Evolutionary conservation across 2,888 invertebrate genomes (phyloP).

Genomic region (Shargacucullia verbasci): DNA sequence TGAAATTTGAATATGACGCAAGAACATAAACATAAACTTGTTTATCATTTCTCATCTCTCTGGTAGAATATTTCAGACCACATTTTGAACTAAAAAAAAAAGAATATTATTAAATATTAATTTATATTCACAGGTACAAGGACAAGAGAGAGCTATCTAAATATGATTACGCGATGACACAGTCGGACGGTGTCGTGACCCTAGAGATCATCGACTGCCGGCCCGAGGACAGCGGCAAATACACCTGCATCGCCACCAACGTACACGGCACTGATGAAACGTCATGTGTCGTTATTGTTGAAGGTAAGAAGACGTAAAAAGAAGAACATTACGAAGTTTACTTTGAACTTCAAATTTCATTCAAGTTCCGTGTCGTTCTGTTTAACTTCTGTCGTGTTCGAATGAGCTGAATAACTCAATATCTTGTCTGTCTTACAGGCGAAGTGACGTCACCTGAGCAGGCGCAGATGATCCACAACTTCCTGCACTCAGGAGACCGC

Average conservation of each 20-base stretch:
- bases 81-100: no score
- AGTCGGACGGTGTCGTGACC: conserved; percentile 98
- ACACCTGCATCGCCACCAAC: conserved; percentile 98
- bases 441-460: conserved; percentile 94
- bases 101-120: not conserved
- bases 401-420: no score
- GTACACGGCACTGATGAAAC: conserved; percentile 98
- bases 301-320: conserved; percentile 90
- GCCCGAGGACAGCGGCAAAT: conserved; percentile 98
- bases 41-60: no score
- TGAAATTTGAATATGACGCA: no score
- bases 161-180: conserved; percentile 96
- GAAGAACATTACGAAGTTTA: no score
- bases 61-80: no score
- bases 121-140: conserved; percentile 89
- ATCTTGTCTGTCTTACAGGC: conserved; percentile 79
- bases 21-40: no score
- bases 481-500: conserved; percentile 96
- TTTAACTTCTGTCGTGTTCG: no score
- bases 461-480: conserved; percentile 95
- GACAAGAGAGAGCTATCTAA: conserved; percentile 97
- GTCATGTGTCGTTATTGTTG: conserved; percentile 97
- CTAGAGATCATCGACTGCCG: conserved; percentile 98
- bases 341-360: no score
- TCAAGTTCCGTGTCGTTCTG: no score